Evolutionary conservation across 2,113 vertebrate genomes (phyloP), one percentile per base, ranked within the genome.

Genomic region (Otocyon megalotis): DNA sequence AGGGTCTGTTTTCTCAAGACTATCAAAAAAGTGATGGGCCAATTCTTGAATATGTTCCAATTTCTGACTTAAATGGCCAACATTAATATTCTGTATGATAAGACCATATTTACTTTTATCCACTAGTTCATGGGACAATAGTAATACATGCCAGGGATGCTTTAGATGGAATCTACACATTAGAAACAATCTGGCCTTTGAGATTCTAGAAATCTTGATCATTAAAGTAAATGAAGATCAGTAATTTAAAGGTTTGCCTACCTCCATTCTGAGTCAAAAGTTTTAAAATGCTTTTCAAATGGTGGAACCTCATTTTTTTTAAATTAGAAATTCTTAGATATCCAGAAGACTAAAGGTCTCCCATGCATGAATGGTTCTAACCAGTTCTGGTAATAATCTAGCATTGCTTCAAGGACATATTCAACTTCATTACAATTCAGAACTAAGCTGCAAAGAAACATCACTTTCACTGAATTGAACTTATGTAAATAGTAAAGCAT

Each of bases 401-500:
- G 58, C n/a, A 83, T 79, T 48, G 9, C 1, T 84, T 90, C 35
- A 76, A 54, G 0, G 19, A 86, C 24, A 63, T 60, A 92, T 67
- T 67, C 56, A 88, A 17, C 28, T 71, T 13, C 32, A 71, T 71
- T 72, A 35, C 2, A 4, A 93, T 77, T 82, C 43, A 72, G 30
- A 37, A 80, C 5, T 8, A 88, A 62, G 24, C 24, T 56, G 85
- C 17, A 83, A 82, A 94, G 8, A 87, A 19, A 32, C 96, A 56
- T 56, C 32, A 24, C 2, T 96, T 83, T 58, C 2, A 67, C 3
- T 93, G 28, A 88, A 90, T 50, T 84, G 65, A 83, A 72, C 24
- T 92, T 93, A 90, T 71, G 12, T 82, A 89, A 92, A 93, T 72
- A 71, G 7, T 67, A 86, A 84, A 97, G 22, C 19, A 86, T 82